A percentile compares a stretch with the other conserved stretches of the same genome.
Conservation (phyloP, 1,140 invertebrate genomes). For the Nymphalis io region DNA sequence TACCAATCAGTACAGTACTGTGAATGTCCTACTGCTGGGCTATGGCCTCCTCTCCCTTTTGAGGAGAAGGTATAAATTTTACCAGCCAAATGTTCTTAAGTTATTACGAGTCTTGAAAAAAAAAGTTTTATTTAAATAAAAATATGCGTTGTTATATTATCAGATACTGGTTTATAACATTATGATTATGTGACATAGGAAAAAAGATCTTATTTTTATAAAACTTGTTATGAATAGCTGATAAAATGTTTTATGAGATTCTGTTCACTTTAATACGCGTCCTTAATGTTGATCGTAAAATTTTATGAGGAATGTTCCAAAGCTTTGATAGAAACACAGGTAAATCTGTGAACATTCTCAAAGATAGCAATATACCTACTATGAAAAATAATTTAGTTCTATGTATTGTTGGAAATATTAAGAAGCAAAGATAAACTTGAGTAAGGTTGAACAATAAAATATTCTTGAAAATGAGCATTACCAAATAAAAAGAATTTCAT, state of each 20-base stretch:
- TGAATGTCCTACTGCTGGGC: no score
- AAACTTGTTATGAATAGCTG: conserved; percentile 22
- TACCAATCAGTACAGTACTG: no score
- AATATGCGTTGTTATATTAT: no score
- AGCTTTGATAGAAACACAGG: conserved; percentile 44
- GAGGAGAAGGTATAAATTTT: no score
- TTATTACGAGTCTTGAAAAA: no score
- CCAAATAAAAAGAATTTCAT: conserved; percentile 26
- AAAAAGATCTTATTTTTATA: neutral
- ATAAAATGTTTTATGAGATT: conserved; percentile 47
- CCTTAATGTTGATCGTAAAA: conserved; percentile 57
- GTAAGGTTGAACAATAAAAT: conserved; percentile 16
- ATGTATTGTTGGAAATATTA: conserved; percentile 3
- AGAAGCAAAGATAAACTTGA: conserved; percentile 9
- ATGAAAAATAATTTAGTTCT: neutral
- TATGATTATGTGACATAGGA: neutral
- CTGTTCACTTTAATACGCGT: conserved; percentile 45
- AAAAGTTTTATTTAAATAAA: no score
- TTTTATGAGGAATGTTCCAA: conserved; percentile 61
- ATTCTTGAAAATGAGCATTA: conserved; percentile 12
- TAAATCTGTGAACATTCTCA: conserved; percentile 23
- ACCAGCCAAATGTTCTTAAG: no score
- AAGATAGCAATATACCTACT: conserved; percentile 2
- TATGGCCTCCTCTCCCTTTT: no score
- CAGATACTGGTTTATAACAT: no score